These are phyloP conservation scores for Uropetala carovei DNA, from an alignment of 2,888 invertebrate species.

Conservation along the genomic window DNA sequence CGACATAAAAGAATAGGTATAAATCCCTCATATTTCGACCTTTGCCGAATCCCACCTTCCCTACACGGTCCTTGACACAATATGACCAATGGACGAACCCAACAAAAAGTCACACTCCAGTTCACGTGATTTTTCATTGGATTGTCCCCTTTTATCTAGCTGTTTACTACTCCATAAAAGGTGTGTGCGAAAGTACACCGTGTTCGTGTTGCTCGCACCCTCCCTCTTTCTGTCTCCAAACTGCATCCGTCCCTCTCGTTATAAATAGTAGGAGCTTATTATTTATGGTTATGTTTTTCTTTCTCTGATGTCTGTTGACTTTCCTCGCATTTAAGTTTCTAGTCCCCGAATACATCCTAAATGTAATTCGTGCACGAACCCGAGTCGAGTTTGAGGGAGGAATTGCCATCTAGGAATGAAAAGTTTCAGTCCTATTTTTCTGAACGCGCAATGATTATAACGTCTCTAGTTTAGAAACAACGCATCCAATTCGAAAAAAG, in stretches of 20 bases:
- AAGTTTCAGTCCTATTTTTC: too few relatives aligned
- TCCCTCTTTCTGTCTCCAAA: too few relatives aligned
- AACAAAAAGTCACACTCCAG: not conserved
- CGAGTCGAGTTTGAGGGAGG: too few relatives aligned
- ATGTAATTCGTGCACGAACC: too few relatives aligned
- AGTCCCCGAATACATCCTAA: too few relatives aligned
- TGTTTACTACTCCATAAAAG: constrained; percentile 18
- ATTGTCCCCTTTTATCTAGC: not conserved
- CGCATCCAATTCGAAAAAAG: too few relatives aligned
- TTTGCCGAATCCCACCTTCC: not conserved
- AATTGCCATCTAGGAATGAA: too few relatives aligned
- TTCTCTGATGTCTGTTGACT: not conserved
- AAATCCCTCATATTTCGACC: constrained; percentile 19
- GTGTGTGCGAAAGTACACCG: not conserved
- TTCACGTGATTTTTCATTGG: constrained; percentile 12
- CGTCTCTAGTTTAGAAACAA: too few relatives aligned
- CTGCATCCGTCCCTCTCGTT: not conserved
- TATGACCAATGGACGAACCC: not conserved
- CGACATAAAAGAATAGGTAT: not conserved
- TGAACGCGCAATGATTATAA: too few relatives aligned
- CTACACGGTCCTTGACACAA: too few relatives aligned
- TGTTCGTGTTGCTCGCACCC: not conserved
- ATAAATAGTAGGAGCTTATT: not conserved
- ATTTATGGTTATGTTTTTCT: not conserved
- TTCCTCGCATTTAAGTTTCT: not conserved